Base-by-base conservation (phyloP, 23 tunicate species). In the Diplosoma virens region DNA sequence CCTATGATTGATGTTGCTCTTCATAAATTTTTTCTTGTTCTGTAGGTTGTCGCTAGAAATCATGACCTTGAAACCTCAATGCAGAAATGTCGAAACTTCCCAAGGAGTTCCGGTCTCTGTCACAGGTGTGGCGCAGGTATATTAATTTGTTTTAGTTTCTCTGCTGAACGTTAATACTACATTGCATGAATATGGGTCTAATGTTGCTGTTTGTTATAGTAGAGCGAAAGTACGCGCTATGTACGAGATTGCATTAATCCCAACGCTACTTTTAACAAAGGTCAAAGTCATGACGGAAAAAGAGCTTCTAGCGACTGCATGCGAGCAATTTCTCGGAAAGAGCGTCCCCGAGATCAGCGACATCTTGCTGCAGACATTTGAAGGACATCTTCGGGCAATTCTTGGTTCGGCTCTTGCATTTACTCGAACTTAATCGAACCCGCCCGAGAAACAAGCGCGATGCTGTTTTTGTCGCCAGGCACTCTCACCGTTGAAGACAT, bases 71-170 rank as follows among this genome's bases (percentile, higher is more conserved):
- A 83, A 68, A 41, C 99, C 99, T 59, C 64, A 28, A 50, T 90
- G 95, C 56, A 73, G 76, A 30, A 84, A 71, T 68, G 95, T 90
- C 27, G 99, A 95, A 76, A 88, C 99, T 21, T 86, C 95, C 3
- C 81, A 88, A 37, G 99, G 99, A 6, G 99, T 95, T 20, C 99
- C 99, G 30, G 37, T 95, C 25, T 83, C 99, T 25, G 99, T 95
- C 3, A 95, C 99, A 3, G 99, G 99, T 3, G 99, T 95, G 45
- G 99, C 99, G 14, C 99, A 95, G 90, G 99, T 95, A 77, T 28
- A 24, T 9, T n/a, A 5, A 56, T 21, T 56, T 16, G 24, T 56
- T 5, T 11, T n/a, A n/a, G n/a, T n/a, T n/a, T n/a, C n/a, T n/a
- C n/a, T n/a, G n/a, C n/a, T n/a, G n/a, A n/a, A 45, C 52, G 11